Evolutionary conservation across 2,888 invertebrate genomes (phyloP).

Genomic region (Drosophila koepferae): DNA sequence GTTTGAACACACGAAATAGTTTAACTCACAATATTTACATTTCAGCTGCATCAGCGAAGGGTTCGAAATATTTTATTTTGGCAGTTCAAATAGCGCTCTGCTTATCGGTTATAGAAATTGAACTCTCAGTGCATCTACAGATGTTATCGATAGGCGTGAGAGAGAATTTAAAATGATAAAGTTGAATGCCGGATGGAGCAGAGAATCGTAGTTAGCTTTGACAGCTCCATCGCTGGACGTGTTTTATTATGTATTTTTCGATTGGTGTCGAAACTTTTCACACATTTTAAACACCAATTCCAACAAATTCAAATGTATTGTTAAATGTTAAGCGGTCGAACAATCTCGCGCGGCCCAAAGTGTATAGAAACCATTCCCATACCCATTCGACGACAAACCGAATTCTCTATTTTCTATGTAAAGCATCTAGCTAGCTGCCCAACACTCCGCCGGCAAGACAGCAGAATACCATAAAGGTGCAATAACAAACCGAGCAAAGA

Average conservation of each 20-base stretch:
- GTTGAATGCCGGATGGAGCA: background rate
- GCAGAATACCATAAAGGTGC: background rate
- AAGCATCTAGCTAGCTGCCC: constrained; percentile 32
- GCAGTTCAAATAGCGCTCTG: too few species aligned
- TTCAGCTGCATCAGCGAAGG: too few species aligned
- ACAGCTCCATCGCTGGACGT: constrained; percentile 38
- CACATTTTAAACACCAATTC: constrained; percentile 73
- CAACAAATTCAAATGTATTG: constrained; percentile 72
- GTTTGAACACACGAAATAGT: too few species aligned
- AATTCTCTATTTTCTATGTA: constrained; percentile 59
- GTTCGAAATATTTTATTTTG: too few species aligned
- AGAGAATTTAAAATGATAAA: background rate
- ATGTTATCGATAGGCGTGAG: constrained; percentile 7
- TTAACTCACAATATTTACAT: too few species aligned
- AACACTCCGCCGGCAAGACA: constrained; percentile 28
- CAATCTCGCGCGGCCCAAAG: constrained; percentile 53
- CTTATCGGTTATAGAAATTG: background rate
- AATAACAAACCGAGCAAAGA: background rate
- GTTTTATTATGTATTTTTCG: constrained; percentile 67
- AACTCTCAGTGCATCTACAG: background rate
- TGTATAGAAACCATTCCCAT: constrained; percentile 47
- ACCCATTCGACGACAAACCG: constrained; percentile 45
- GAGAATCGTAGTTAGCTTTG: constrained; percentile 43
- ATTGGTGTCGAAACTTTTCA: constrained; percentile 65
- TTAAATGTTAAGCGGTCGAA: constrained; percentile 61